A percentile compares a stretch with the other conserved stretches of the same genome.
phyloP scores from a whole-genome alignment of 2,888 invertebrate genomes.

The Mythimna ferrago region DNA sequence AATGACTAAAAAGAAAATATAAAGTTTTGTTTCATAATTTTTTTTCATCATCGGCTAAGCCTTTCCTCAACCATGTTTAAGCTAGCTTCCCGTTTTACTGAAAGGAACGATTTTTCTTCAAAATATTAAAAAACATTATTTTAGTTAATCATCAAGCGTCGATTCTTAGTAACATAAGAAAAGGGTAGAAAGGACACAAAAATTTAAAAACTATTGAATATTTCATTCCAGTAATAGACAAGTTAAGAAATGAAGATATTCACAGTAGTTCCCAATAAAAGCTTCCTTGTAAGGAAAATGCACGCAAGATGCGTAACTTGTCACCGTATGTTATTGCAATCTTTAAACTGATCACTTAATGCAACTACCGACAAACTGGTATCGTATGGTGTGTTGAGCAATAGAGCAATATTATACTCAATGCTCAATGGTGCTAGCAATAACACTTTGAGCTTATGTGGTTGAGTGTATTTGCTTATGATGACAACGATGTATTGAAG shows the following conservation, averaged over 20 bases:
- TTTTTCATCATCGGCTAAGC: neutral
- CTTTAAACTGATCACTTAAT: constrained; percentile 38
- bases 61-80: neutral
- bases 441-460: constrained; percentile 24
- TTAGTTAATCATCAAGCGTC: neutral
- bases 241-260: neutral
- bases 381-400: constrained; percentile 43
- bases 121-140: no score
- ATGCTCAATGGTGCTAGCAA: constrained; percentile 30
- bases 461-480: constrained; percentile 30
- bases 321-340: constrained; percentile 19
- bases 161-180: neutral
- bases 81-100: neutral
- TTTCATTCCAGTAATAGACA: neutral
- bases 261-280: neutral
- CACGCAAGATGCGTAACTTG: constrained; percentile 8
- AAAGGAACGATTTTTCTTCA: no score
- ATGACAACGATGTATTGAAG: neutral
- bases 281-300: neutral
- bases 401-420: constrained; percentile 23
- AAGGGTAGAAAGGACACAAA: neutral
- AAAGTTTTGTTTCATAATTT: no score
- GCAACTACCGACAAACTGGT: constrained; percentile 45
- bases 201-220: neutral
- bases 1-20: no score